phyloP scores from a whole-genome alignment of 2,797 vertebrate genomes.

The Ibycter americanus region DNA sequence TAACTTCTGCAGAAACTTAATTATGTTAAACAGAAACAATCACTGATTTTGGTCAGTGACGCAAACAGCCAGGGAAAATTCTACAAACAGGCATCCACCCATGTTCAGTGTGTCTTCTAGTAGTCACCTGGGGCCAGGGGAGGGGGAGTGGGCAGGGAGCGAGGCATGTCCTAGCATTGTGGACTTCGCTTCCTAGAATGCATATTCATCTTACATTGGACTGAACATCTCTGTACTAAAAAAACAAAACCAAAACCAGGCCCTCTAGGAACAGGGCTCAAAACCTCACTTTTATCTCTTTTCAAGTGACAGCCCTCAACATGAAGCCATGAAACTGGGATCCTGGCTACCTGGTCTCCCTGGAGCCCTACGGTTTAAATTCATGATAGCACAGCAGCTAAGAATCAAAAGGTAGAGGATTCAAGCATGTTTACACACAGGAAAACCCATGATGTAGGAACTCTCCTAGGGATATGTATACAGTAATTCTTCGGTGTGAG shows the following conservation, averaged over 20 bases:
- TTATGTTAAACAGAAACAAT: not conserved
- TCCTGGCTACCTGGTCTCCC: not conserved
- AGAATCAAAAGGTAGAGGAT: not conserved
- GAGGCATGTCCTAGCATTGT: not conserved
- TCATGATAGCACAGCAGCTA: not conserved
- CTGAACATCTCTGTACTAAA: not conserved
- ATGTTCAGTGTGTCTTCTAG: not conserved
- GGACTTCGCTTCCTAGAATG: not conserved
- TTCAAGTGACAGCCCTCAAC: not conserved
- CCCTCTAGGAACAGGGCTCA: not conserved
- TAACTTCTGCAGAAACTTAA: not conserved
- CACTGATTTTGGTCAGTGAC: not conserved
- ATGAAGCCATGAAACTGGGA: not conserved
- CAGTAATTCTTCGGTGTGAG: not conserved
- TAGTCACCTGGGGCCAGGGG: not conserved
- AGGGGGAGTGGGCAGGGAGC: fast-evolving
- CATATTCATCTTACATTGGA: not conserved
- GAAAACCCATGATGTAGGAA: not conserved
- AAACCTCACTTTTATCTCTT: not conserved
- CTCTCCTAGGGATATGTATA: not conserved
- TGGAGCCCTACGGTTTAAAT: not conserved
- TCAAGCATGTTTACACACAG: not conserved
- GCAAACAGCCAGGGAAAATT: not conserved
- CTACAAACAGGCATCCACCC: not conserved
- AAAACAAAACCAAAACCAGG: not conserved